Evolutionary conservation across 2,888 invertebrate species (phyloP).

Genomic region (Drosophila kuntzei): DNA sequence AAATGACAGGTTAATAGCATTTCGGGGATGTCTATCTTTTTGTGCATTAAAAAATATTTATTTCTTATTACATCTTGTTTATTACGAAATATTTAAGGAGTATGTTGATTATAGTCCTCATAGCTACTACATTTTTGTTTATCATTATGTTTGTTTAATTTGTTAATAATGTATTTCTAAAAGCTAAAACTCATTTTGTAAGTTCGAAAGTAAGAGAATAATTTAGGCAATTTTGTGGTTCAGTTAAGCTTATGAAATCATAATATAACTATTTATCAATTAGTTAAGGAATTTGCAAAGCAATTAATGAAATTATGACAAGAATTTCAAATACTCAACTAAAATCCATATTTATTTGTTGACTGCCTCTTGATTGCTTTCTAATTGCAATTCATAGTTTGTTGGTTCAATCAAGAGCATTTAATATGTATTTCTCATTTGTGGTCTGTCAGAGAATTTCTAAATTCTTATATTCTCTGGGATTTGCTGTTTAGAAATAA

Average conservation of each 20-base stretch:
- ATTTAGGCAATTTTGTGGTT: not conserved
- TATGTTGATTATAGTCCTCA: too few species aligned
- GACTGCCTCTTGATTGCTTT: slow-evolving; percentile 3
- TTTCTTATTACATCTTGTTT: not conserved
- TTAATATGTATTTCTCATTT: slow-evolving; percentile 3
- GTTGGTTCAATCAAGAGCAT: slow-evolving; percentile 5
- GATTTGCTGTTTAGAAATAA: not conserved
- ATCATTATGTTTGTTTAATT: too few species aligned
- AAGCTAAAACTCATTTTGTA: too few species aligned
- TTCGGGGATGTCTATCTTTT: not conserved
- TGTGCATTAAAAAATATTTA: not conserved
- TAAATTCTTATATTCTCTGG: not conserved
- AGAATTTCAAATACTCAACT: not conserved
- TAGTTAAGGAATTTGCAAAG: slow-evolving; percentile 1
- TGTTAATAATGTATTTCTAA: too few species aligned
- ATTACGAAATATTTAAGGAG: not conserved
- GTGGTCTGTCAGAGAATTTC: not conserved
- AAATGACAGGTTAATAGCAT: not conserved
- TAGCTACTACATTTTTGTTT: too few species aligned
- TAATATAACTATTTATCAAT: slow-evolving; percentile 1
- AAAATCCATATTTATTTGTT: slow-evolving; percentile 1
- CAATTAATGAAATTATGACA: slow-evolving; percentile 6
- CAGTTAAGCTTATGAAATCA: too few species aligned
- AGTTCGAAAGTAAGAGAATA: not conserved
- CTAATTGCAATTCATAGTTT: slow-evolving; percentile 2